Percentiles rank a stretch among this genome's conserved stretches.
These are phyloP conservation scores for Romanogobio albipinnatus DNA, from an alignment of 2,113 vertebrate species.

Conservation along the genomic window DNA sequence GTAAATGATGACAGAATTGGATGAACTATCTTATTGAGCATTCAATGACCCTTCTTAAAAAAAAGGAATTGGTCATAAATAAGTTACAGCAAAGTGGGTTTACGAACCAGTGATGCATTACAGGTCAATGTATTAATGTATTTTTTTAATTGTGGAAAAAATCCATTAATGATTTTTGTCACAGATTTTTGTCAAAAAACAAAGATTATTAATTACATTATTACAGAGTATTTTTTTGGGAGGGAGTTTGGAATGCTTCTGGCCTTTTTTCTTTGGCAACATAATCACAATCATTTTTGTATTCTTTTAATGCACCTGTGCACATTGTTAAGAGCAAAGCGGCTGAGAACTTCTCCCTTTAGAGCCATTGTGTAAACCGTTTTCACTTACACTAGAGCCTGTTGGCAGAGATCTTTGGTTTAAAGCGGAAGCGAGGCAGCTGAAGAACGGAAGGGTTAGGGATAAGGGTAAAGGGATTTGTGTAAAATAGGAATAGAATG, in stretches of 20 bases:
- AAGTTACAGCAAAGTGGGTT: background rate
- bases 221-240: too few relatives aligned
- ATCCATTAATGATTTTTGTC: background rate
- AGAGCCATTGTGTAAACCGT: background rate
- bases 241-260: too few relatives aligned
- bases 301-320: background rate
- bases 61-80: background rate
- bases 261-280: background rate
- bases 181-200: too few relatives aligned
- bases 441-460: constrained; percentile 46
- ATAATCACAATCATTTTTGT: background rate
- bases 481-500: constrained; percentile 50
- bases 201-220: background rate
- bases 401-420: constrained; percentile 52
- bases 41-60: background rate
- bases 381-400: constrained; percentile 7
- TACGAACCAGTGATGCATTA: constrained; percentile 1
- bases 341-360: background rate
- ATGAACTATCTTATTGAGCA: background rate
- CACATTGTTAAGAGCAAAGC: background rate
- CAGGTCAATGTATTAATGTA: background rate
- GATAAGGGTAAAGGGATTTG: constrained; percentile 17
- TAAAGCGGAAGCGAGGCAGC: constrained; percentile 57
- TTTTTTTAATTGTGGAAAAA: background rate
- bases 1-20: background rate